Evolutionary conservation across 1,140 invertebrate genomes (phyloP).

Genomic region (Steinernema khuongi): DNA sequence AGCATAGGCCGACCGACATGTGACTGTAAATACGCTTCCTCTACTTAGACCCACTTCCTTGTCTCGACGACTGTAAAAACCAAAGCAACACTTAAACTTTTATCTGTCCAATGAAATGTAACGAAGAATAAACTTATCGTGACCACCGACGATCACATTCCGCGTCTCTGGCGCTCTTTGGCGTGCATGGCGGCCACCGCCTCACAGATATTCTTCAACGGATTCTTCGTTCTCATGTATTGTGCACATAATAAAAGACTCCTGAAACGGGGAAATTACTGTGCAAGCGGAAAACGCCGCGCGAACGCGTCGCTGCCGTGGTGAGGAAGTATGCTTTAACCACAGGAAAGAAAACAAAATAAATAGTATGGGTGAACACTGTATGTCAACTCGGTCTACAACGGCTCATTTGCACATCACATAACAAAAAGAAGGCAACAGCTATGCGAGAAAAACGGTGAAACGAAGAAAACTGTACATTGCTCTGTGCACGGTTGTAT

Average conservation of each 20-base stretch:
- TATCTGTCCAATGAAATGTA: neutral
- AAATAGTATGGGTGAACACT: neutral
- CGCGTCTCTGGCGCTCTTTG: neutral
- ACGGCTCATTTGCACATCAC: conserved; percentile 9
- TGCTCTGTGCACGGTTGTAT: neutral
- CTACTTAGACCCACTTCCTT: neutral
- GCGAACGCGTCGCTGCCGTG: neutral
- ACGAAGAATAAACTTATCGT: neutral
- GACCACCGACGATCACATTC: neutral
- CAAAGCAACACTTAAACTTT: conserved; percentile 7
- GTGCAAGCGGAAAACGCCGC: neutral
- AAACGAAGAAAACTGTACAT: neutral
- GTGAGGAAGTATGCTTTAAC: neutral
- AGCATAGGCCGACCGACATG: neutral
- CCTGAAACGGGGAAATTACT: neutral
- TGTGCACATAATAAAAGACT: conserved; percentile 12
- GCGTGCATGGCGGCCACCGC: neutral
- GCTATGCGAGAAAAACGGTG: conserved; percentile 12
- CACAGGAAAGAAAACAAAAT: neutral
- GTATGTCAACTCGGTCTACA: conserved; percentile 13
- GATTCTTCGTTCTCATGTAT: conserved; percentile 12
- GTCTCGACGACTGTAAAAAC: neutral
- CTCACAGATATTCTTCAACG: conserved; percentile 3
- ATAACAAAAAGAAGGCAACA: conserved; percentile 4
- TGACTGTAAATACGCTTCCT: neutral